Evolutionary conservation across 2,797 vertebrate species (phyloP).

Genomic region (Eutrigla gurnardus): DNA sequence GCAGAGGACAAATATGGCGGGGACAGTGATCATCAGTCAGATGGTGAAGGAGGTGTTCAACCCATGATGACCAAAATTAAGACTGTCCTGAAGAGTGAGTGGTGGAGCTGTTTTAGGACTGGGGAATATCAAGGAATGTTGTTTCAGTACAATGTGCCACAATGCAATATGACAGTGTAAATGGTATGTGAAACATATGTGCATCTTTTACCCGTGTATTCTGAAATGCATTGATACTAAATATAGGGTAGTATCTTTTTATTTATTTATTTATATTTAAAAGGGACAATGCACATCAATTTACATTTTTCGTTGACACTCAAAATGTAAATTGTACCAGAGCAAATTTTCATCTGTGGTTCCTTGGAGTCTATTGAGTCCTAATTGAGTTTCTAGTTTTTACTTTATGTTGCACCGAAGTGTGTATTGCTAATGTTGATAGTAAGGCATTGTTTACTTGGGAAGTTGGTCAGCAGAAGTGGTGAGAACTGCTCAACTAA

Average conservation of each 20-base stretch:
- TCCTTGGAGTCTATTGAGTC: no score
- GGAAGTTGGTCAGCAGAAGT: not conserved
- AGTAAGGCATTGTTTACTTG: not conserved
- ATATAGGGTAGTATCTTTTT: not conserved
- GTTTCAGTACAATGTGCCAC: not conserved
- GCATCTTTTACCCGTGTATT: not conserved
- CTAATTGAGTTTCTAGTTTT: not conserved
- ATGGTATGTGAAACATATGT: not conserved
- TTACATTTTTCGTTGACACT: no score
- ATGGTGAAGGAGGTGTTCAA: slow-evolving; percentile 95
- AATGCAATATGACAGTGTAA: not conserved
- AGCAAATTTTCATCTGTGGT: no score
- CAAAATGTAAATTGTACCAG: no score
- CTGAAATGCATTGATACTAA: not conserved
- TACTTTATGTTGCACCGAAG: not conserved
- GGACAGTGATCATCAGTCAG: slow-evolving; percentile 95
- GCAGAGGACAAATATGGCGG: slow-evolving; percentile 89
- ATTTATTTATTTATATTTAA: no score
- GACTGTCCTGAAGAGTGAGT: slow-evolving; percentile 99
- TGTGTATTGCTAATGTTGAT: not conserved
- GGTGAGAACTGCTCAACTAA: slow-evolving; percentile 4
- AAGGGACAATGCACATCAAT: no score
- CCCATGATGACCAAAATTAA: slow-evolving; percentile 99
- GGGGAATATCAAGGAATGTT: not conserved
- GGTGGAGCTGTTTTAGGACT: slow-evolving; percentile 5